A percentile compares a stretch with the other conserved stretches of the same genome.
These are phyloP conservation scores for Drosophila dunni DNA, from an alignment of 1,140 invertebrate genomes.

Conservation along the genomic window DNA sequence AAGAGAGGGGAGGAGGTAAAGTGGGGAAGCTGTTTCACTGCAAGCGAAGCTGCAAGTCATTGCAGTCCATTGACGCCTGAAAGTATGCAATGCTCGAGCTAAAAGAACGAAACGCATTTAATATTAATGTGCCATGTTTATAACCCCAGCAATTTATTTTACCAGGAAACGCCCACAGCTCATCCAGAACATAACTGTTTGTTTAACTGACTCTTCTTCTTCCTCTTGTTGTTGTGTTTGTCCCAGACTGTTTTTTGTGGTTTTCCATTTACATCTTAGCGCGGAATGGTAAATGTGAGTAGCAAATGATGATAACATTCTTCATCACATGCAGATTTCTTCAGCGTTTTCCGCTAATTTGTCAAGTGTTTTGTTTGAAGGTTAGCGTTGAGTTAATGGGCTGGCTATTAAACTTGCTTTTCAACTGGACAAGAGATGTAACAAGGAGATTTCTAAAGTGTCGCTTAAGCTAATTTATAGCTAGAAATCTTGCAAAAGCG, in stretches of 20 bases:
- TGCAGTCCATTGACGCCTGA: slow-evolving; percentile 78
- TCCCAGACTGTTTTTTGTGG: slow-evolving; percentile 20
- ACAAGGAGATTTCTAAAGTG: not conserved
- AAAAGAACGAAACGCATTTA: slow-evolving; percentile 68
- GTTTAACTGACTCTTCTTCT: not conserved
- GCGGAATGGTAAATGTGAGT: not conserved
- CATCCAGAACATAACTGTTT: slow-evolving; percentile 1
- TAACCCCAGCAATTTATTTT: slow-evolving; percentile 73
- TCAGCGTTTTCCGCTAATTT: slow-evolving; percentile 58
- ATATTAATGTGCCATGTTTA: slow-evolving; percentile 79
- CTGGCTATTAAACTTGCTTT: slow-evolving; percentile 61
- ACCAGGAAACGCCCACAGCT: slow-evolving; percentile 1
- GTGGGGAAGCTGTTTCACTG: not conserved
- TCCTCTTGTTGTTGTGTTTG: not conserved
- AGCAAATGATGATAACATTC: slow-evolving; percentile 68
- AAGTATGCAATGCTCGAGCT: slow-evolving; percentile 65
- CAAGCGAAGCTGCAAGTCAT: slow-evolving; percentile 63
- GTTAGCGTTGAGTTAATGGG: slow-evolving; percentile 14
- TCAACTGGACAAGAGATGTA: slow-evolving; percentile 1
- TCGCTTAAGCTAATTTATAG: not conserved
- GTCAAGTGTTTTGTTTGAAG: slow-evolving; percentile 53
- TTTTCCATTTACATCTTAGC: slow-evolving; percentile 35
- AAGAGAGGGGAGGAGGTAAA: not conserved
- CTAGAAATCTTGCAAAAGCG: too few species aligned
- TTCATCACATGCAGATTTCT: slow-evolving; percentile 70